Conservation (phyloP, 2,888 invertebrate genomes). For the Fragum sueziense region DNA sequence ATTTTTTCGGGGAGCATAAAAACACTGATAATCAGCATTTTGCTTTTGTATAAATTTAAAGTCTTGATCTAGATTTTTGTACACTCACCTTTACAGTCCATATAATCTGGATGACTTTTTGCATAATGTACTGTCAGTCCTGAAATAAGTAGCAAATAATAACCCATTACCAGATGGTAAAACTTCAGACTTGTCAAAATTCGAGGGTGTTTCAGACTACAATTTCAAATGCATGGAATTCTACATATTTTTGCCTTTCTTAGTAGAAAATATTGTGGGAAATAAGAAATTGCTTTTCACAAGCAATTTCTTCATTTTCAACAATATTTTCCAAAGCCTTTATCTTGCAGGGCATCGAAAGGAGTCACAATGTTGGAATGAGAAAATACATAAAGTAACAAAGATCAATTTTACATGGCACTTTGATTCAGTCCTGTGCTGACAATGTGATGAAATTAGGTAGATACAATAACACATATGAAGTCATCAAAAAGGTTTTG, state of each 20-base stretch:
- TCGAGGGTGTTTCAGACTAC: neutral
- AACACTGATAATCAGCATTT: neutral
- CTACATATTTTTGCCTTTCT: too few relatives aligned
- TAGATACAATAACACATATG: too few relatives aligned
- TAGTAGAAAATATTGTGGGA: too few relatives aligned
- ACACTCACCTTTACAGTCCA: constrained; percentile 77
- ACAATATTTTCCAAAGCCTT: neutral
- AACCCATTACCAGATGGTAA: neutral
- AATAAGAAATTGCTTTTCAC: too few relatives aligned
- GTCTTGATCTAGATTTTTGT: neutral
- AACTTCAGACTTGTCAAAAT: neutral
- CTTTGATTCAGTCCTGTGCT: too few relatives aligned
- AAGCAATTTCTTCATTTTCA: constrained; percentile 1
- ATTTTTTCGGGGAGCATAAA: too few relatives aligned
- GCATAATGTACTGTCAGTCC: constrained; percentile 88
- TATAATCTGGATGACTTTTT: constrained; percentile 79
- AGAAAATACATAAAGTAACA: neutral
- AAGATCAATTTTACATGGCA: too few relatives aligned
- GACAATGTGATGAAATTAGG: too few relatives aligned
- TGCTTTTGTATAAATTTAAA: too few relatives aligned
- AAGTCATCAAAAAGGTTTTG: too few relatives aligned
- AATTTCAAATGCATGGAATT: neutral
- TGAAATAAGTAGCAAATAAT: constrained; percentile 77
- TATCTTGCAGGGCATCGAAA: neutral
- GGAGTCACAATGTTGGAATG: neutral